phyloP scores from a whole-genome alignment of 2,888 invertebrate species.

The Melieria omissa region DNA sequence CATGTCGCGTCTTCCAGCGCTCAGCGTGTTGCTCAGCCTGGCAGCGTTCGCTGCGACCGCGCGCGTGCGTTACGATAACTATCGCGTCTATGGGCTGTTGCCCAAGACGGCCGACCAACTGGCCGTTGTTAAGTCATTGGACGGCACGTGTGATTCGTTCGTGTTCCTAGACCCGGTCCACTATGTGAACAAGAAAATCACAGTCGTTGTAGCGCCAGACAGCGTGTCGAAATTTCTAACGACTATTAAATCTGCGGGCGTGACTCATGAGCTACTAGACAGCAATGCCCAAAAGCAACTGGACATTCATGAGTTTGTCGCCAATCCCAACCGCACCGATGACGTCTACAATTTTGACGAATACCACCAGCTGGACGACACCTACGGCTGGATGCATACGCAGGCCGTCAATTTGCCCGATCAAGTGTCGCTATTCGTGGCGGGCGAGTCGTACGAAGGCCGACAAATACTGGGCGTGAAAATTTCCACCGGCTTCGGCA shows the following conservation, averaged over 20 bases:
- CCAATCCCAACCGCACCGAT: constrained; percentile 47
- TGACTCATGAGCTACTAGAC: constrained; percentile 66
- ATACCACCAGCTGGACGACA: constrained; percentile 63
- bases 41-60: constrained; percentile 24
- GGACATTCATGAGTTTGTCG: constrained; percentile 43
- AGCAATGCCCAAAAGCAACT: constrained; percentile 64
- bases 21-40: constrained; percentile 33
- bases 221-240: constrained; percentile 46
- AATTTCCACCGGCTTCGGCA: constrained; percentile 63
- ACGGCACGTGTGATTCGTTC: constrained; percentile 55
- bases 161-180: constrained; percentile 67
- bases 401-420: constrained; percentile 67
- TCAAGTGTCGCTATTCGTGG: constrained; percentile 66
- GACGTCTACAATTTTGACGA: constrained; percentile 54
- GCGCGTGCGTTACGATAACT: constrained; percentile 68
- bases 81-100: constrained; percentile 71
- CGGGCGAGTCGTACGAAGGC: constrained; percentile 71
- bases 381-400: constrained; percentile 70
- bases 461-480: constrained; percentile 71
- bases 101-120: constrained; percentile 69
- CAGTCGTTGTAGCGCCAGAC: constrained; percentile 64
- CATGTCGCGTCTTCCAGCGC: constrained; percentile 35
- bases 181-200: constrained; percentile 57
- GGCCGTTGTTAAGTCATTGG: constrained; percentile 65
- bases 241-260: constrained; percentile 47